Evolutionary conservation across 2,888 invertebrate genomes (phyloP), one percentile per base, ranked within the genome.

Genomic region (Acleris sparsana): DNA sequence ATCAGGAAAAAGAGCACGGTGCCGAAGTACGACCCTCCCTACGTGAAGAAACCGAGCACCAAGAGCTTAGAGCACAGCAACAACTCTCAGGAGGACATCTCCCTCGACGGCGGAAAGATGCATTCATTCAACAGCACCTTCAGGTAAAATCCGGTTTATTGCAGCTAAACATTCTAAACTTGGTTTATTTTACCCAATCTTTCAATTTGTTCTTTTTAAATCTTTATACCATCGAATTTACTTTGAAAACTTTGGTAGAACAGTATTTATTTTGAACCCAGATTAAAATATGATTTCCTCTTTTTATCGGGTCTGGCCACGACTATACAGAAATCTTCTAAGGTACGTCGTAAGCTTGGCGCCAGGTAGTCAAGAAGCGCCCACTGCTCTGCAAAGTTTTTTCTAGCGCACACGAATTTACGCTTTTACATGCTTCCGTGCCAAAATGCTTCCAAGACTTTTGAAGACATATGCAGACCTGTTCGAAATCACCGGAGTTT

Each of bases 21-120:
- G 88, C 96, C 96, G 88, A 97, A 97, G 89, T 97, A 96, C 89
- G 97, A 97, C 89, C 96, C 96, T 79, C 97, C 97, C 65, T 97
- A 97, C 93, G 94, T 94, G 85, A 97, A 97, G 94, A 97, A 97
- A 86, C 96, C 97, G 57, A 94, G 95, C 75, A 94, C 95, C 76
- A 96, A 95, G 93, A 96, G 94, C 87, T 95, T 95, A 86, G 94
- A 93, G 94, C 56, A 93, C 95, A 94, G 94, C 72, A 96, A 96
- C 93, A 95, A 96, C 88, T 95, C 96, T 18, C 96, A 96, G 79
- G 97, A 97, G 82, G 96, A 96, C 86, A 95, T 95, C 73, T 96
- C 96, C 62, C 86, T 96, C 81, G 97, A 97, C 79, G 96, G 95
- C 77, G 96, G 96, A 78, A 97, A 97, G 93, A 95, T 97, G 88